phyloP scores from a whole-genome alignment of 2,797 vertebrate genomes.

The Vireo griseus region DNA sequence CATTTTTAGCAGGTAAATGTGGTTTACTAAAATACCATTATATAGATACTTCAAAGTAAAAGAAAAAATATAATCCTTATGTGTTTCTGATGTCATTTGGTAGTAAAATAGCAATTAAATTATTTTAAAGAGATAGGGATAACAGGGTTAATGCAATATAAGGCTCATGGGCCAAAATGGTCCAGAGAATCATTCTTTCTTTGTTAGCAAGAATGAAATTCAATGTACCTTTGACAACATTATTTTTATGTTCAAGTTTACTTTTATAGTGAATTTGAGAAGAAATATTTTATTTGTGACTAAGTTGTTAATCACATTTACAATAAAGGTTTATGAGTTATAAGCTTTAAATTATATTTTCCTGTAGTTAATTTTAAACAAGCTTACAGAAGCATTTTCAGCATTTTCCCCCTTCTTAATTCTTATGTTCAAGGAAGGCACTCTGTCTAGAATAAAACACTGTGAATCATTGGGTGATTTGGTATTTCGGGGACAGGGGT shows the following conservation, averaged over 20 bases:
- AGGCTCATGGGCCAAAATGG: neutral
- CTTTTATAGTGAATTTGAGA: neutral
- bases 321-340: neutral
- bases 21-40: neutral
- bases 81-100: neutral
- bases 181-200: neutral
- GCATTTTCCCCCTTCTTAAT: neutral
- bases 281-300: neutral
- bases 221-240: neutral
- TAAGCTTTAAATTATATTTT: neutral
- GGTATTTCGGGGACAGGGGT: neutral
- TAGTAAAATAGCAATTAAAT: neutral
- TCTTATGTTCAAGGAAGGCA: neutral
- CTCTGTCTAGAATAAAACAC: neutral
- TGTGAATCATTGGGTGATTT: neutral
- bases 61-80: neutral
- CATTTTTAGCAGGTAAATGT: rapidly evolving
- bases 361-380: neutral
- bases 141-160: neutral
- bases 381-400: neutral
- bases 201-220: constrained; percentile 5
- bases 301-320: neutral
- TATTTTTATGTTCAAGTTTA: neutral
- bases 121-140: neutral
- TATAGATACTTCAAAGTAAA: neutral